Evolutionary conservation across 2,113 vertebrate species (phyloP).

Genomic region (Amazona vittata): DNA sequence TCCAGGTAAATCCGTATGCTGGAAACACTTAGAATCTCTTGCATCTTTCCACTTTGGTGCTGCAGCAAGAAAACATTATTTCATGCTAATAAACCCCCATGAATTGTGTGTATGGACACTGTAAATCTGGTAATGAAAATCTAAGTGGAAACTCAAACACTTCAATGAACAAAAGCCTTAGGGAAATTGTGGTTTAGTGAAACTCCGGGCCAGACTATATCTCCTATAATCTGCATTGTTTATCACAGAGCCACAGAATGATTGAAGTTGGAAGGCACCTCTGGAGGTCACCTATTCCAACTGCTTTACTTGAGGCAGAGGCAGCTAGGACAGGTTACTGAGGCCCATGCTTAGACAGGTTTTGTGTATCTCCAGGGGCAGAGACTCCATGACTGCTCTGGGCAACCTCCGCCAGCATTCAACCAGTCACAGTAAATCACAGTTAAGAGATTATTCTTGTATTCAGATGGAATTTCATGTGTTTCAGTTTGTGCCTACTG

Average conservation of each 20-base stretch:
- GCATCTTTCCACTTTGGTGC: neutral
- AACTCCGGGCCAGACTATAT: neutral
- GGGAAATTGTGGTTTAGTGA: neutral
- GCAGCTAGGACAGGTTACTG: neutral
- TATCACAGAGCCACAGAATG: neutral
- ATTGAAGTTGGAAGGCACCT: neutral
- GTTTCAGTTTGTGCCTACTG: neutral
- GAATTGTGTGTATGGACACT: neutral
- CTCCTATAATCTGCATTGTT: neutral
- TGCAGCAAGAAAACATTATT: neutral
- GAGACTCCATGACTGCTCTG: neutral
- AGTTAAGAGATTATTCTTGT: neutral
- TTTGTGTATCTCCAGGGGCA: neutral
- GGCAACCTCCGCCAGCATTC: neutral
- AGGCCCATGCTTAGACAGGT: neutral
- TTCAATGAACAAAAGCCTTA: neutral
- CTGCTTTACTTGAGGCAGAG: neutral
- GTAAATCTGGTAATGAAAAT: neutral
- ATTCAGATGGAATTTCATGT: neutral
- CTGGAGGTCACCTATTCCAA: neutral
- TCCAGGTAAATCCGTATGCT: neutral
- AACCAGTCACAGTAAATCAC: neutral
- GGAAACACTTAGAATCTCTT: neutral
- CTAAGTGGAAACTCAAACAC: neutral
- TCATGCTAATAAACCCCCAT: neutral